Conservation (phyloP, 2,113 vertebrate species). For the Mystacornis crossleyi region DNA sequence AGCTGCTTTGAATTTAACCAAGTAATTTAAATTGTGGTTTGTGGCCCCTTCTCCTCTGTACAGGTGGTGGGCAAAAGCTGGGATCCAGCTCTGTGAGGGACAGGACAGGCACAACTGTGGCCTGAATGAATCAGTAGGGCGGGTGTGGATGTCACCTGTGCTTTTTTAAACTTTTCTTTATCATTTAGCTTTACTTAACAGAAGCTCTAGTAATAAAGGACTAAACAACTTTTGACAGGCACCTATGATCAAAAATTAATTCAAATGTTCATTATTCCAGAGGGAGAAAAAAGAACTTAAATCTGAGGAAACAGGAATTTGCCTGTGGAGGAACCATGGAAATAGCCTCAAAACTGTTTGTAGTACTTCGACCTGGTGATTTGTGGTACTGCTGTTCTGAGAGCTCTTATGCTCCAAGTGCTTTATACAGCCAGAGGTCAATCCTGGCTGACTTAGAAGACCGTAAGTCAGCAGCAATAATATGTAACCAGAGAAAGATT, state of each 20-base stretch:
- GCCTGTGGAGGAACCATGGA: not conserved
- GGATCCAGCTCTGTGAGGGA: not conserved
- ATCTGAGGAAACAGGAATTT: not conserved
- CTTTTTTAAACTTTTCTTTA: not conserved
- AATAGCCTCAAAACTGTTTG: not conserved
- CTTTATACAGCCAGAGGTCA: conserved; percentile 17
- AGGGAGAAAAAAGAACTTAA: not conserved
- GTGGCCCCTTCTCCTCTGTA: not conserved
- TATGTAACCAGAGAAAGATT: not conserved
- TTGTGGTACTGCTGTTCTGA: not conserved
- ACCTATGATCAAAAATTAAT: not conserved
- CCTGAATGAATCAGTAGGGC: not conserved
- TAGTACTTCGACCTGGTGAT: not conserved
- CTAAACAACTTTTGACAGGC: not conserved
- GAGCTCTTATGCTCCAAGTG: not conserved
- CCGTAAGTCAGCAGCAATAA: not conserved
- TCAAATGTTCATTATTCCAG: not conserved
- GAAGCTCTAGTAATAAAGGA: not conserved
- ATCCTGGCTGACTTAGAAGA: not conserved
- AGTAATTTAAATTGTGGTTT: not conserved
- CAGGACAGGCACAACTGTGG: not conserved
- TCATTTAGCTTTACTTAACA: not conserved
- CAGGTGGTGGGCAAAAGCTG: not conserved
- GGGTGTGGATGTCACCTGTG: not conserved
- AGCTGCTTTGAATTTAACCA: not conserved